These are phyloP conservation scores for Chiridota heheva DNA, from an alignment of 35 echinoderm and acorn worm genomes.

Conservation along the genomic window DNA sequence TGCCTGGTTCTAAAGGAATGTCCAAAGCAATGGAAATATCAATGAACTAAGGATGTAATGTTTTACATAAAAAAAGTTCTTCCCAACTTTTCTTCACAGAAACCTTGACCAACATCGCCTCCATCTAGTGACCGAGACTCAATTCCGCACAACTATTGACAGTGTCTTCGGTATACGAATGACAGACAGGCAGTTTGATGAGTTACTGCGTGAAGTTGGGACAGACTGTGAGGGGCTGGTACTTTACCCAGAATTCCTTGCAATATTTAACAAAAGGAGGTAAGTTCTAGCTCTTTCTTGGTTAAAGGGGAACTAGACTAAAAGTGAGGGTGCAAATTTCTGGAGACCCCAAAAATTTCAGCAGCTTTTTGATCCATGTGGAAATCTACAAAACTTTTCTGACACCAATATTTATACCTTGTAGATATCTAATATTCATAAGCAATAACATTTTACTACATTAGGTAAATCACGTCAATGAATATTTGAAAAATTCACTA, in stretches of 20 bases:
- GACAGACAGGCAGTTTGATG: constrained; percentile 61
- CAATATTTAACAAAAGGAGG: constrained; percentile 92
- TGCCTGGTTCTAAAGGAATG: no score
- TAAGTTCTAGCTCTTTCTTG: constrained; percentile 4
- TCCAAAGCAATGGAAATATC: no score
- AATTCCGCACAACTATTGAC: constrained; percentile 70
- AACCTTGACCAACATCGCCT: constrained; percentile 54
- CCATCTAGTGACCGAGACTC: constrained; percentile 68
- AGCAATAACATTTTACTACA: no score
- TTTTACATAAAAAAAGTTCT: background rate
- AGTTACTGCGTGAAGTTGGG: constrained; percentile 71
- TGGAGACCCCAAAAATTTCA: background rate
- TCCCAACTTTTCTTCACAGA: constrained; percentile 10
- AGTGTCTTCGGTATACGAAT: constrained; percentile 68
- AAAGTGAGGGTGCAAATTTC: background rate
- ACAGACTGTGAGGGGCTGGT: constrained; percentile 81
- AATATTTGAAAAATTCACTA: no score
- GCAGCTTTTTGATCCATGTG: no score
- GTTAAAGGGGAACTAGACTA: no score
- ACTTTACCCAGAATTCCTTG: constrained; percentile 87
- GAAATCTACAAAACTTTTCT: no score
- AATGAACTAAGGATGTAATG: no score
- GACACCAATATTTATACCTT: no score
- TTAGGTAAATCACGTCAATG: no score
- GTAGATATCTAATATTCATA: no score